These are phyloP conservation scores for Ivindomyrus marchei DNA, from an alignment of 2,113 vertebrate species.

Conservation along the genomic window DNA sequence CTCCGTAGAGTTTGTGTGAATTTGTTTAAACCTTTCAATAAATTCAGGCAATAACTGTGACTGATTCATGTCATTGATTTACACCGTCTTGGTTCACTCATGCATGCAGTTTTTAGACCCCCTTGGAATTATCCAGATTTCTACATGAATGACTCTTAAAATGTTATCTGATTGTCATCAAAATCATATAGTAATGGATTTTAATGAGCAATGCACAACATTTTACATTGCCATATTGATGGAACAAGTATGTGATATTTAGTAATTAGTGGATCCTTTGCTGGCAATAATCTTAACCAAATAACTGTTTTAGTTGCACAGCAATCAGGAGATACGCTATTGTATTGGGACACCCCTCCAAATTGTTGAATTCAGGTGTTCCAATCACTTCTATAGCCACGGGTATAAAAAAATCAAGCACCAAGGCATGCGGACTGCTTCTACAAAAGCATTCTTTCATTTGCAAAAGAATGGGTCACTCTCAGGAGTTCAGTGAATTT, in stretches of 20 bases:
- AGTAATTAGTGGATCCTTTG: not conserved
- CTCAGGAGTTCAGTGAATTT: too few relatives aligned
- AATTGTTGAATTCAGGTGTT: too few relatives aligned
- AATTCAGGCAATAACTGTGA: constrained; percentile 12
- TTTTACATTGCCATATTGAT: not conserved
- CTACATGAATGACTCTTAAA: not conserved
- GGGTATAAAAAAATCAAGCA: too few relatives aligned
- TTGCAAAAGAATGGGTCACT: too few relatives aligned
- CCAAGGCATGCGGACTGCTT: too few relatives aligned
- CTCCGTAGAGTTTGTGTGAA: not conserved
- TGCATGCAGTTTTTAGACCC: not conserved
- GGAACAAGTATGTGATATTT: not conserved
- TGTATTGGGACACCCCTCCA: too few relatives aligned
- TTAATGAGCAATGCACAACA: not conserved
- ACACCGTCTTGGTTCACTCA: not conserved
- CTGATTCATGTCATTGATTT: not conserved
- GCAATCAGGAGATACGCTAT: not conserved
- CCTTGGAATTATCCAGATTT: not conserved
- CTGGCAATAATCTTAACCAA: not conserved
- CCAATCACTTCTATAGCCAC: too few relatives aligned
- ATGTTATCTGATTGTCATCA: not conserved
- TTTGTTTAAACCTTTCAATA: constrained; percentile 15
- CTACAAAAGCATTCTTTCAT: too few relatives aligned
- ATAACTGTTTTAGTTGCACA: not conserved
- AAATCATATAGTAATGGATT: not conserved